These are phyloP conservation scores for Chinchilla lanigera DNA, from an alignment of 2,113 vertebrate genomes.

Conservation along the genomic window DNA sequence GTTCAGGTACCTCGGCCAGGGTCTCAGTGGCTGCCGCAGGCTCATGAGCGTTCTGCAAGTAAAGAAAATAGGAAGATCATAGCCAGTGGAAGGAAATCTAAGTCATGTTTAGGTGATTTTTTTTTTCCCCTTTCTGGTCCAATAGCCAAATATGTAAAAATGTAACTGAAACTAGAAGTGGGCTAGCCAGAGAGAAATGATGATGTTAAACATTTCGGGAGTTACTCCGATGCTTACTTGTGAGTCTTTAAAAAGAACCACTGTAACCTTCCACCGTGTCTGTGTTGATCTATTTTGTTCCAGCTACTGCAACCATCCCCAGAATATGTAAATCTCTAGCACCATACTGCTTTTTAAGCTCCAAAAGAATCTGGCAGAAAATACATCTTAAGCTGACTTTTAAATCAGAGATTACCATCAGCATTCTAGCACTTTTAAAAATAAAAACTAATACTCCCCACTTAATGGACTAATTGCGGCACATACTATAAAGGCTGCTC, in stretches of 20 bases:
- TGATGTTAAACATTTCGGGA: not conserved
- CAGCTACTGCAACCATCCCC: slow-evolving; percentile 15
- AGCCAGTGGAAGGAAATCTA: slow-evolving; percentile 11
- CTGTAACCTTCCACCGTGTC: not conserved
- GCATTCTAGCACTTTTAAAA: slow-evolving; percentile 3
- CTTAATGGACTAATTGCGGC: not conserved
- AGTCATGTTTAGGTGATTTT: not conserved
- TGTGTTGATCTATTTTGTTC: not conserved
- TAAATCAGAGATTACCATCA: slow-evolving; percentile 28
- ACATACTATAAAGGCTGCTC: not conserved
- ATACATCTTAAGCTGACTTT: not conserved
- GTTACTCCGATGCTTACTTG: not conserved
- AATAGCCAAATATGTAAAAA: not conserved
- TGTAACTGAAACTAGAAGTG: slow-evolving; percentile 37
- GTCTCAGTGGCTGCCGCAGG: slow-evolving; percentile 84
- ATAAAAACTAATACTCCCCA: not conserved
- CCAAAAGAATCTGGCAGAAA: not conserved
- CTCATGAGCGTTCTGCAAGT: slow-evolving; percentile 82
- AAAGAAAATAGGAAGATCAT: slow-evolving; percentile 55
- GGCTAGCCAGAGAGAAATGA: not conserved
- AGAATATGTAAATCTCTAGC: not conserved
- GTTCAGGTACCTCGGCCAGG: slow-evolving; percentile 88
- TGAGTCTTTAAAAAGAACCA: slow-evolving; percentile 37
- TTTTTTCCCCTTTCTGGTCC: not conserved
- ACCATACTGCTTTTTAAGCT: not conserved